A percentile compares a stretch with the other conserved stretches of the same genome.
Conservation (phyloP, 2,797 vertebrate species). For the Microcaecilia unicolor region DNA sequence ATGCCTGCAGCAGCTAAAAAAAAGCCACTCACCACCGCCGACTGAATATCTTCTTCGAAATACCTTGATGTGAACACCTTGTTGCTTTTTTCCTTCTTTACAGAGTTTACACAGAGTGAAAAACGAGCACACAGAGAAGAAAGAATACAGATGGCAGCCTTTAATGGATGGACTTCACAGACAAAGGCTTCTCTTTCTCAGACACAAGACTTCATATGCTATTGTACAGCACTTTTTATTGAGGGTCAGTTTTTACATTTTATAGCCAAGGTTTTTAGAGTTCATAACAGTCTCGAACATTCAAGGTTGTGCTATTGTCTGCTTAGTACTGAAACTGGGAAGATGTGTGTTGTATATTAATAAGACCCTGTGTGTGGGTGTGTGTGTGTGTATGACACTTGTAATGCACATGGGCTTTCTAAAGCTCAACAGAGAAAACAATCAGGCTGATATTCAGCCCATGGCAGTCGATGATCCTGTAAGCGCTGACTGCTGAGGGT, state of each 20-base stretch:
- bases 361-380: conserved; percentile 16
- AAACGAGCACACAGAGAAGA: not conserved
- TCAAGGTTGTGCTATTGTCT: conserved; percentile 32
- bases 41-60: too few species aligned
- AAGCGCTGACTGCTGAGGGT: too few species aligned
- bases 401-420: conserved; percentile 56
- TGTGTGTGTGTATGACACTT: conserved; percentile 41
- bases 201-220: conserved; percentile 52
- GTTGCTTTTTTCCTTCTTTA: conserved; percentile 16
- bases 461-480: too few species aligned
- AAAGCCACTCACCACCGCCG: too few species aligned
- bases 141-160: conserved; percentile 16
- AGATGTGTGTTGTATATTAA: conserved; percentile 28
- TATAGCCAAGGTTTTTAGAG: conserved; percentile 57
- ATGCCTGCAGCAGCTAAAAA: too few species aligned
- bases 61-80: too few species aligned
- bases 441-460: too few species aligned
- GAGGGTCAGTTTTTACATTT: conserved; percentile 64
- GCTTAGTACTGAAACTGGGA: conserved; percentile 29
- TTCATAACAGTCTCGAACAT: conserved; percentile 33
- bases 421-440: conserved; percentile 40
- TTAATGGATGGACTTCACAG: conserved; percentile 36
- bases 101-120: conserved; percentile 68
- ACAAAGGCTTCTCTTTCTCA: conserved; percentile 40
- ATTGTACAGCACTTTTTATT: conserved; percentile 61